Percentiles rank a stretch among this genome's conserved stretches.
Evolutionary conservation across 2,888 invertebrate species (phyloP).

Genomic region (Diabrotica balteata): DNA sequence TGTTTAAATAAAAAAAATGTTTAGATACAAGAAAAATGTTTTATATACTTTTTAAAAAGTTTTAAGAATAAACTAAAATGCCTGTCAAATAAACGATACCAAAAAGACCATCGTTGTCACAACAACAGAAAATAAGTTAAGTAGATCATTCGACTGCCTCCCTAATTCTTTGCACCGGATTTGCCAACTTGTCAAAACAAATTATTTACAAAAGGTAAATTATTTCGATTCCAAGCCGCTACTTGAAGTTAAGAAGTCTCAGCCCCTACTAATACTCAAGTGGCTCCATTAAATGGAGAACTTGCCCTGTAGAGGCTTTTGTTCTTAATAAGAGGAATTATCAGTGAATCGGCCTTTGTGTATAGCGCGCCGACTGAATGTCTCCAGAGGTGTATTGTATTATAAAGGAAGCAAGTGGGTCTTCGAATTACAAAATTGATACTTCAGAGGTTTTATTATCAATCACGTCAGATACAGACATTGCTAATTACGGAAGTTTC

Average conservation of each 20-base stretch:
- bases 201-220: slow-evolving; percentile 5
- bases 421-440: background rate
- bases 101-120: no score
- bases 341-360: slow-evolving; percentile 12
- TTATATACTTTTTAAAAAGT: no score
- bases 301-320: slow-evolving; percentile 19
- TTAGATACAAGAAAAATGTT: no score
- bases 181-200: slow-evolving; percentile 4
- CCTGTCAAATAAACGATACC: no score
- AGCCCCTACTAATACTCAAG: slow-evolving; percentile 27
- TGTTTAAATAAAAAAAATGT: no score
- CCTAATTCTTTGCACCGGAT: no score
- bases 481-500: no score
- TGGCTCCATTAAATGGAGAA: slow-evolving; percentile 23
- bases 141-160: no score
- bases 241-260: slow-evolving; percentile 16
- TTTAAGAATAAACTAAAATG: no score
- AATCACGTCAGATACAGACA: no score
- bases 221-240: slow-evolving; percentile 8
- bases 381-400: background rate
- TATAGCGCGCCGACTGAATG: background rate
- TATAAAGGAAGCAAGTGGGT: background rate
- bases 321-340: slow-evolving; percentile 19
- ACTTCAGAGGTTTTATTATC: background rate
- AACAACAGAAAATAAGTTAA: no score